A percentile compares a stretch with the other conserved stretches of the same genome.
These are phyloP conservation scores for Euleptes europaea DNA, from an alignment of 2,113 vertebrate species.

Conservation along the genomic window DNA sequence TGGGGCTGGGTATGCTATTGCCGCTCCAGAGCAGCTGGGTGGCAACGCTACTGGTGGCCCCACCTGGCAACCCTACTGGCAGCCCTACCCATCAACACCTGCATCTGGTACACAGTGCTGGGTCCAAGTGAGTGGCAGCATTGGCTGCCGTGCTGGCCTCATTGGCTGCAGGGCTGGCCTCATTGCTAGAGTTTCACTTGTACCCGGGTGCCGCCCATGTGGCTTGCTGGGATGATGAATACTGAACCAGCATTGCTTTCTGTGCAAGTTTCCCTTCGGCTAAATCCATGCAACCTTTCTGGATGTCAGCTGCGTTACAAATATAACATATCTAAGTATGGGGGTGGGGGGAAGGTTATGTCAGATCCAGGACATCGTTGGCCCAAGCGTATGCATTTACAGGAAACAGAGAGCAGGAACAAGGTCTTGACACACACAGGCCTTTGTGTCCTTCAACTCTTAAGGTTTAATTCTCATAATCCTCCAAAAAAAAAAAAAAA, in stretches of 20 bases:
- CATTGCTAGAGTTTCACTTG: too few species aligned
- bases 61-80: too few species aligned
- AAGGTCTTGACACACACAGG: background rate
- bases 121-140: too few species aligned
- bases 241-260: background rate
- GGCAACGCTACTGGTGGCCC: too few species aligned
- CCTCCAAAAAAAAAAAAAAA: constrained; percentile 12
- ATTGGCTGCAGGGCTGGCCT: too few species aligned
- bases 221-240: too few species aligned
- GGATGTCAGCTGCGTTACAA: background rate
- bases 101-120: too few species aligned
- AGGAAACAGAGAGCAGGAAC: background rate
- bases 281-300: background rate
- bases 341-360: background rate
- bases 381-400: background rate
- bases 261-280: background rate
- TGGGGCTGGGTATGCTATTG: too few species aligned
- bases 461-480: constrained; percentile 16
- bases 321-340: background rate
- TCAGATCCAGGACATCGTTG: background rate
- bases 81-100: too few species aligned
- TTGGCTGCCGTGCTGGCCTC: too few species aligned
- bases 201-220: too few species aligned
- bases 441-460: constrained; percentile 1
- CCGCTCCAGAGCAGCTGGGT: too few species aligned